Percentiles rank a stretch among this genome's conserved stretches.
Conservation (phyloP, 2,888 invertebrate genomes). For the Brenthis hecate region DNA sequence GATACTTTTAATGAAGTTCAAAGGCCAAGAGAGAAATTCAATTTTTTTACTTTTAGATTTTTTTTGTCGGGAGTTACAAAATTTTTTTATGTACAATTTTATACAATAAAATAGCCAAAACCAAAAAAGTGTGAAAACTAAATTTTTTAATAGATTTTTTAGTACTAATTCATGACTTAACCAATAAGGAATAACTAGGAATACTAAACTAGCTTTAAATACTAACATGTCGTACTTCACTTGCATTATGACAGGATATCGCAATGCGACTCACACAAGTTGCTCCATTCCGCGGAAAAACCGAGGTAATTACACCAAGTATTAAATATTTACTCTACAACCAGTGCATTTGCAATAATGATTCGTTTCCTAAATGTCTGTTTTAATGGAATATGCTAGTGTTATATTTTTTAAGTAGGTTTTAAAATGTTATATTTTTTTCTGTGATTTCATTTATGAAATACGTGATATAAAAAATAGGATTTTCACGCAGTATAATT, state of each 20-base stretch:
- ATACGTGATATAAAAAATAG: not conserved
- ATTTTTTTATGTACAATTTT: too few species aligned
- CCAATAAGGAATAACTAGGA: too few species aligned
- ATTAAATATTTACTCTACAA: slow-evolving; percentile 23
- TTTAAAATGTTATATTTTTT: not conserved
- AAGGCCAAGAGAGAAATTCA: too few species aligned
- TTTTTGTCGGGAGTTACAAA: too few species aligned
- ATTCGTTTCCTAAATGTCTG: slow-evolving; percentile 8
- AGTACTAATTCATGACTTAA: too few species aligned
- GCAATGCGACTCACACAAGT: slow-evolving; percentile 16
- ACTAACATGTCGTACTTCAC: not conserved
- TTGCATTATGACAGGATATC: slow-evolving; percentile 14
- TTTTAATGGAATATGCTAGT: not conserved
- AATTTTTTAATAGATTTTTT: too few species aligned
- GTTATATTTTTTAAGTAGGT: not conserved
- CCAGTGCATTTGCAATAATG: slow-evolving; percentile 17
- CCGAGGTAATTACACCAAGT: slow-evolving; percentile 24
- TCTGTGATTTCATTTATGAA: not conserved
- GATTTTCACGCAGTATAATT: too few species aligned
- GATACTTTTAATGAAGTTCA: too few species aligned
- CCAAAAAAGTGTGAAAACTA: too few species aligned
- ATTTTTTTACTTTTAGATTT: too few species aligned
- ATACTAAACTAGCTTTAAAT: not conserved
- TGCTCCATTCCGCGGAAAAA: slow-evolving; percentile 21
- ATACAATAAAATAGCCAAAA: too few species aligned